phyloP scores from a whole-genome alignment of 2,888 invertebrate genomes.

The Boloria selene region DNA sequence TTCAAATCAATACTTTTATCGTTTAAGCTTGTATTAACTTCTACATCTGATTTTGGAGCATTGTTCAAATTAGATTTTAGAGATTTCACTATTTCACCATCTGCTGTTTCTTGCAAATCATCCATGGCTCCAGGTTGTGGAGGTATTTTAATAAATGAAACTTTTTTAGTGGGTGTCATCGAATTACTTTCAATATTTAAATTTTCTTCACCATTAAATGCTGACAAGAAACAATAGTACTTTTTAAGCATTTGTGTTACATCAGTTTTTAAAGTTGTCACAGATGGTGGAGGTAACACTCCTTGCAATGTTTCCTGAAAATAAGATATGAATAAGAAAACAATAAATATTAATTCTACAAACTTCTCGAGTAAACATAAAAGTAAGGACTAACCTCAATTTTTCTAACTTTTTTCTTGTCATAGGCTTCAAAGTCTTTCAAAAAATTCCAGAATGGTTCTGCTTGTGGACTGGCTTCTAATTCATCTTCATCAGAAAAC shows the following conservation, averaged over 20 bases:
- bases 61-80: constrained; percentile 37
- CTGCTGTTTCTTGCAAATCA: constrained; percentile 39
- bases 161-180: constrained; percentile 68
- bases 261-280: constrained; percentile 86
- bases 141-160: constrained; percentile 70
- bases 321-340: background rate
- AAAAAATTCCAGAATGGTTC: constrained; percentile 70
- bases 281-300: constrained; percentile 88
- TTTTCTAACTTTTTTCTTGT: constrained; percentile 66
- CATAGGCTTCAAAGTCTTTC: constrained; percentile 66
- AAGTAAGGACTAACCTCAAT: constrained; percentile 59
- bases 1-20: constrained; percentile 64
- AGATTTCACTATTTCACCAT: constrained; percentile 24
- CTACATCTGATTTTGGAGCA: constrained; percentile 45
- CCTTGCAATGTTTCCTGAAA: constrained; percentile 85
- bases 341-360: background rate
- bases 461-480: constrained; percentile 44
- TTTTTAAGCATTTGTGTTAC: constrained; percentile 84
- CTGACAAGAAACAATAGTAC: constrained; percentile 79
- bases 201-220: constrained; percentile 70
- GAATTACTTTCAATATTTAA: constrained; percentile 55
- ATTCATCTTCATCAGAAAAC: constrained; percentile 83
- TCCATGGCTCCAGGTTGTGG: constrained; percentile 34
- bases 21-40: constrained; percentile 57
- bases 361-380: background rate